Percentiles rank a stretch among this genome's conserved stretches.
Conservation (phyloP, 2,797 vertebrate species). For the Tokudaia tokunoshimensis region DNA sequence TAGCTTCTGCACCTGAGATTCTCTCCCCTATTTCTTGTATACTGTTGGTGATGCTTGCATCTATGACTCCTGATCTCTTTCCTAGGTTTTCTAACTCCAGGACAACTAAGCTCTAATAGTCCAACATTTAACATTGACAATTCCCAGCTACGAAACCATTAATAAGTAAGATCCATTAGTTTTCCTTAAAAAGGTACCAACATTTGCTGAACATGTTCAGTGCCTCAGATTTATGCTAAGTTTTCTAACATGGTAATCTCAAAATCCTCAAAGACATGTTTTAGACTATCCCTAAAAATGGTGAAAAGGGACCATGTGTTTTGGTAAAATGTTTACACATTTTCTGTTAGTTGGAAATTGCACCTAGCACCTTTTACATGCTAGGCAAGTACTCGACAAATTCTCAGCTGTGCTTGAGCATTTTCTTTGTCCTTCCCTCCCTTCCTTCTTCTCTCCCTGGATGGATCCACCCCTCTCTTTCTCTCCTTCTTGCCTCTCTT, state of each 20-base stretch:
- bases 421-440: not conserved
- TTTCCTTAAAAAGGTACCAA: conserved; percentile 1
- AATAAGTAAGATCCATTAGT: not conserved
- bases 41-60: no score
- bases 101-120: not conserved
- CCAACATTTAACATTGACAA: conserved; percentile 4
- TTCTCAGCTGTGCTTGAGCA: not conserved
- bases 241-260: not conserved
- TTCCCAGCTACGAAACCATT: not conserved
- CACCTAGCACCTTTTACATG: not conserved
- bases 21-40: no score
- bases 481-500: not conserved
- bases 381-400: not conserved
- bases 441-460: rapidly evolving
- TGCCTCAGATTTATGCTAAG: conserved; percentile 17
- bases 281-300: not conserved
- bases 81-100: no score
- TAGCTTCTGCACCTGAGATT: no score
- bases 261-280: conserved; percentile 18
- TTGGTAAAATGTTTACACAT: not conserved
- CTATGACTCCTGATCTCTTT: no score
- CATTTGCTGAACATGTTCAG: not conserved
- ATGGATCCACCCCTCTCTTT: no score
- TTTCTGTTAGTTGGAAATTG: not conserved
- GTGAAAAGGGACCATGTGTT: not conserved